Evolutionary conservation across 2,888 invertebrate species (phyloP).

Genomic region (Drosophila seclusa): DNA sequence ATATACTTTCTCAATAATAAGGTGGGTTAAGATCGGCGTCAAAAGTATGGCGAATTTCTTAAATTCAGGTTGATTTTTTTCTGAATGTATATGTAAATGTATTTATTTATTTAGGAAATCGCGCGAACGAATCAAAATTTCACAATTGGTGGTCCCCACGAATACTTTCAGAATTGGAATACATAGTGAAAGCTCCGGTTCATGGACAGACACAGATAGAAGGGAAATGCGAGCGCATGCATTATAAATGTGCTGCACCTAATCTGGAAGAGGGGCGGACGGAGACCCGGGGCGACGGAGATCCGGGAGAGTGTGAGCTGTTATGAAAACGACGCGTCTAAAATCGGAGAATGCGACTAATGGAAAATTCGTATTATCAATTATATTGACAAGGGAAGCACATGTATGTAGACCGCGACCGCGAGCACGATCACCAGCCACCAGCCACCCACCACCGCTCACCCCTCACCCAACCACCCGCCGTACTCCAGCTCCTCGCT

Average conservation of each 20-base stretch:
- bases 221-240: conserved; percentile 14
- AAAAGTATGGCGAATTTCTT: neutral
- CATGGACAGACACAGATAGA: conserved; percentile 26
- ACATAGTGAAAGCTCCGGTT: conserved; percentile 51
- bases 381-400: conserved; percentile 79
- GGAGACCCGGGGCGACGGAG: neutral
- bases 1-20: neutral
- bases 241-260: conserved; percentile 23
- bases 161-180: conserved; percentile 58
- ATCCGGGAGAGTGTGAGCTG: conserved; percentile 21
- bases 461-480: neutral
- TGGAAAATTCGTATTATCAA: conserved; percentile 84
- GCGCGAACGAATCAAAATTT: conserved; percentile 50
- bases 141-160: conserved; percentile 67
- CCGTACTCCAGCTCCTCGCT: neutral
- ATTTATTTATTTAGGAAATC: conserved; percentile 65
- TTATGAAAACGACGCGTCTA: conserved; percentile 62
- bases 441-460: neutral
- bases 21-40: neutral
- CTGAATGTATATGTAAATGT: neutral
- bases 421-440: conserved; percentile 12
- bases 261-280: neutral
- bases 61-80: neutral
- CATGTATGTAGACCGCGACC: conserved; percentile 25
- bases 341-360: conserved; percentile 80